phyloP scores from a whole-genome alignment of 2,888 invertebrate species.

The Calameuta idolon region DNA sequence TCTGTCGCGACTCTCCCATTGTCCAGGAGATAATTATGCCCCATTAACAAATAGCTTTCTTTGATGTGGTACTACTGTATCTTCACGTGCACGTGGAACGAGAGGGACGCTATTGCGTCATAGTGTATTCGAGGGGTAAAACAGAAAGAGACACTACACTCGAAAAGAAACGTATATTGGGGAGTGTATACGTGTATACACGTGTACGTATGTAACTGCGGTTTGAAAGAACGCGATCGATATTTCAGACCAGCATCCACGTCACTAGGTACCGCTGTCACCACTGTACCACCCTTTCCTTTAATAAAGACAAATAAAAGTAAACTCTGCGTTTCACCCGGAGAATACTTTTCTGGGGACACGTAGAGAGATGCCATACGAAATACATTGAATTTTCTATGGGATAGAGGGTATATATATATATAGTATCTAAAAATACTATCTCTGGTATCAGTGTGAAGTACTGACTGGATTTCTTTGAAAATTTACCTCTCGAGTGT shows the following conservation, averaged over 20 bases:
- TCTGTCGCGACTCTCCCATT: slow-evolving; percentile 41
- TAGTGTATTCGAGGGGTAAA: neutral
- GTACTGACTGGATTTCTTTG: neutral
- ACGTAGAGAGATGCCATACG: neutral
- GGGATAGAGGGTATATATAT: neutral
- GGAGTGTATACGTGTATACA: neutral
- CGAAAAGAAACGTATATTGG: neutral
- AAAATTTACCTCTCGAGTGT: neutral
- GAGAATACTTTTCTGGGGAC: neutral
- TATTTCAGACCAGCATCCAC: slow-evolving; percentile 39
- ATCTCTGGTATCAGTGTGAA: neutral
- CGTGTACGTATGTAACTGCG: slow-evolving; percentile 17
- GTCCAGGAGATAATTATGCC: slow-evolving; percentile 58
- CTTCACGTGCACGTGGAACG: slow-evolving; percentile 38
- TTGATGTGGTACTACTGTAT: slow-evolving; percentile 44
- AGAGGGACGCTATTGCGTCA: neutral
- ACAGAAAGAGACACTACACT: neutral
- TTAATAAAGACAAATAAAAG: neutral
- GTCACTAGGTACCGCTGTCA: neutral
- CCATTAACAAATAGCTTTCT: slow-evolving; percentile 61
- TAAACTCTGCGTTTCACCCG: neutral
- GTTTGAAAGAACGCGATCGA: slow-evolving; percentile 48
- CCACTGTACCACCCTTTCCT: neutral
- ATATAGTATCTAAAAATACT: neutral
- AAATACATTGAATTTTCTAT: too few species aligned